These are phyloP conservation scores for Aphelenchoides fujianensis DNA, from an alignment of 1,140 invertebrate genomes.

Conservation along the genomic window DNA sequence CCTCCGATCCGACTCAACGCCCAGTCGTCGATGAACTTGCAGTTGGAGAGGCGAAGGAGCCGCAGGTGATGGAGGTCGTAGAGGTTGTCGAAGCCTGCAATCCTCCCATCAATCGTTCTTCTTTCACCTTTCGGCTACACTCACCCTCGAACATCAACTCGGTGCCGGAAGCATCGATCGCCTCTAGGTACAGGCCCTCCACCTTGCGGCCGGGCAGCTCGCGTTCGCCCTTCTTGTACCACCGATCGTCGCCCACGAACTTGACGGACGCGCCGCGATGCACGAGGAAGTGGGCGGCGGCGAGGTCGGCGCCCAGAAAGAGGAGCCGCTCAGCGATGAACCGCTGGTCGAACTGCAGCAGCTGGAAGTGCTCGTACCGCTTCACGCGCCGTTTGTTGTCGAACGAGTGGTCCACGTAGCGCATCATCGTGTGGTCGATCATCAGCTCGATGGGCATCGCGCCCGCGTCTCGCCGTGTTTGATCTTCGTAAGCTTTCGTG, in stretches of 20 bases:
- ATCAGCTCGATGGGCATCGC: conserved; percentile 43
- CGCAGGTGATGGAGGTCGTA: conserved; percentile 68
- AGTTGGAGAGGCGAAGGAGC: conserved; percentile 70
- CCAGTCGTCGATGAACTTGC: conserved; percentile 73
- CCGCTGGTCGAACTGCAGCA: conserved; percentile 59
- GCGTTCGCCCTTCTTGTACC: conserved; percentile 62
- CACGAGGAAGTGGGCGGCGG: conserved; percentile 73
- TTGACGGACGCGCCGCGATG: conserved; percentile 71
- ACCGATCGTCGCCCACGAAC: conserved; percentile 66
- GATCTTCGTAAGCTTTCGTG: conserved; percentile 48
- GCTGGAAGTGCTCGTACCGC: conserved; percentile 51
- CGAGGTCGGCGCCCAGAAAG: conserved; percentile 71
- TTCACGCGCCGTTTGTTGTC: conserved; percentile 53
- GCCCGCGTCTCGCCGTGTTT: conserved; percentile 48
- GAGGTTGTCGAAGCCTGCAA: conserved; percentile 57
- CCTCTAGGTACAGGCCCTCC: conserved; percentile 68
- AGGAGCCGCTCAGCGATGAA: conserved; percentile 63
- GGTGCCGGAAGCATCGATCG: conserved; percentile 70
- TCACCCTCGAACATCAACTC: conserved; percentile 71
- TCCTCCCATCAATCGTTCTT: conserved; percentile 21
- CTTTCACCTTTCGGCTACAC: conserved; percentile 4
- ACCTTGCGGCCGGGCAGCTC: conserved; percentile 66
- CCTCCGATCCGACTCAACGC: conserved; percentile 70
- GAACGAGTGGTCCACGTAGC: conserved; percentile 59
- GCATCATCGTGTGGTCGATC: conserved; percentile 54